Percentiles rank a stretch among this genome's conserved stretches.
phyloP scores from a whole-genome alignment of 2,888 invertebrate genomes.

The Hipparchia sbordonii region DNA sequence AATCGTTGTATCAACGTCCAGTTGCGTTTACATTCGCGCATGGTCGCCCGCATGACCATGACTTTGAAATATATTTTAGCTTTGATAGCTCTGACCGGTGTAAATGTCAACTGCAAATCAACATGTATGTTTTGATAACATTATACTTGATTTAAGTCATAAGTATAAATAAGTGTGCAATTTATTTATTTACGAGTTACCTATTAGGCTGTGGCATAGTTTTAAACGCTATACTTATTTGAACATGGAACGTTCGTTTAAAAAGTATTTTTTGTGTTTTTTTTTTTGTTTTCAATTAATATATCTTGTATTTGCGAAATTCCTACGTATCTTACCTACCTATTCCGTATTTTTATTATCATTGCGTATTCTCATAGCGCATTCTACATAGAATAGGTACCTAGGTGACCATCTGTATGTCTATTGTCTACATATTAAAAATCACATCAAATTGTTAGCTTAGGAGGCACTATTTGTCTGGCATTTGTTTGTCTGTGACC shows the following conservation, averaged over 20 bases:
- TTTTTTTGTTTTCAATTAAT: background rate
- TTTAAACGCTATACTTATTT: background rate
- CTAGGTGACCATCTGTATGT: too few species aligned
- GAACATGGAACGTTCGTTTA: conserved; percentile 2
- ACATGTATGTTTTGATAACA: conserved; percentile 60
- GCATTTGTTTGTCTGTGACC: too few species aligned
- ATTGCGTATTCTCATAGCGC: too few species aligned
- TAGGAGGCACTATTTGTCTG: too few species aligned
- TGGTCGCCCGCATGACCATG: conserved; percentile 69
- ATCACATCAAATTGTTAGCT: too few species aligned
- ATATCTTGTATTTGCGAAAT: background rate
- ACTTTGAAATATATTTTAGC: conserved; percentile 63
- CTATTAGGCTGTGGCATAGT: background rate
- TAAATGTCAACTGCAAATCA: conserved; percentile 64
- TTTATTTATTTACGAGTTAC: background rate
- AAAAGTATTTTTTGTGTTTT: background rate
- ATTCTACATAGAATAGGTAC: too few species aligned
- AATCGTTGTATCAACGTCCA: conserved; percentile 47
- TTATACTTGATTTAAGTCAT: conserved; percentile 8
- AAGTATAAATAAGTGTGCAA: conserved; percentile 13
- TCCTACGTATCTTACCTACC: background rate
- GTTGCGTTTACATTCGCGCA: conserved; percentile 55
- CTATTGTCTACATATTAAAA: too few species aligned
- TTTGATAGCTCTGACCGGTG: conserved; percentile 60
- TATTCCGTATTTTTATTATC: background rate